A percentile compares a stretch with the other conserved stretches of the same genome.
Evolutionary conservation across 1,140 invertebrate species (phyloP).

Genomic region (Dendrolimus kikuchii): DNA sequence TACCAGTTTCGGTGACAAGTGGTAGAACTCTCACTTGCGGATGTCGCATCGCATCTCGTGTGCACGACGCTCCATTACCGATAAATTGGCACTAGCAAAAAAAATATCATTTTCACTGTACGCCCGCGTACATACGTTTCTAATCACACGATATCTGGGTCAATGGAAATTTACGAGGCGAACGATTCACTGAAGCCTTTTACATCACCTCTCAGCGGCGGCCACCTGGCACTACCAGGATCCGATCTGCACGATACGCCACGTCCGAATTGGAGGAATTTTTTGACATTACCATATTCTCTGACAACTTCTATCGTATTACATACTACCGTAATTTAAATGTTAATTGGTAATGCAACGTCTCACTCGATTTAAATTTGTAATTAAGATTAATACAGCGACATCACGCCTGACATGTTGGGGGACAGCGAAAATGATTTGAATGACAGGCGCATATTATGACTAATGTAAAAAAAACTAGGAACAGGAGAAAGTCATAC

Average conservation of each 20-base stretch:
- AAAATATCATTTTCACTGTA: slow-evolving; percentile 65
- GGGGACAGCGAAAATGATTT: slow-evolving; percentile 45
- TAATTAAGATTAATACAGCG: slow-evolving; percentile 51
- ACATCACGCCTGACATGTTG: slow-evolving; percentile 36
- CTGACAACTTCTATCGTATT: slow-evolving; percentile 34
- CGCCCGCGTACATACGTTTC: slow-evolving; percentile 48
- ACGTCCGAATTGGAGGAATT: slow-evolving; percentile 37
- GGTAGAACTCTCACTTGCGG: slow-evolving; percentile 66
- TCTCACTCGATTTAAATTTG: slow-evolving; percentile 42
- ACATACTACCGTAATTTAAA: slow-evolving; percentile 19
- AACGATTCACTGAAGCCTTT: slow-evolving; percentile 58
- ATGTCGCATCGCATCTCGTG: slow-evolving; percentile 58
- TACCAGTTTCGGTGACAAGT: slow-evolving; percentile 63
- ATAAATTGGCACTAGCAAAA: slow-evolving; percentile 60
- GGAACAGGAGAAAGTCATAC: slow-evolving; percentile 54
- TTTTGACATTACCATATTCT: slow-evolving; percentile 31
- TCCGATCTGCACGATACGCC: slow-evolving; percentile 33
- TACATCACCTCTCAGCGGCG: slow-evolving; percentile 48
- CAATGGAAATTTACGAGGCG: slow-evolving; percentile 62
- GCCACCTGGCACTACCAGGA: slow-evolving; percentile 59
- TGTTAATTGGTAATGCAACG: slow-evolving; percentile 45
- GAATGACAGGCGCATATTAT: slow-evolving; percentile 52
- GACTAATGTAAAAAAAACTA: slow-evolving; percentile 44
- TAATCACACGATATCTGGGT: slow-evolving; percentile 65
- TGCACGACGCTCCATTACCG: slow-evolving; percentile 48